A percentile compares a stretch with the other conserved stretches of the same genome.
Evolutionary conservation across 2,888 invertebrate species (phyloP).

Genomic region (Caenorhabditis japonica): DNA sequence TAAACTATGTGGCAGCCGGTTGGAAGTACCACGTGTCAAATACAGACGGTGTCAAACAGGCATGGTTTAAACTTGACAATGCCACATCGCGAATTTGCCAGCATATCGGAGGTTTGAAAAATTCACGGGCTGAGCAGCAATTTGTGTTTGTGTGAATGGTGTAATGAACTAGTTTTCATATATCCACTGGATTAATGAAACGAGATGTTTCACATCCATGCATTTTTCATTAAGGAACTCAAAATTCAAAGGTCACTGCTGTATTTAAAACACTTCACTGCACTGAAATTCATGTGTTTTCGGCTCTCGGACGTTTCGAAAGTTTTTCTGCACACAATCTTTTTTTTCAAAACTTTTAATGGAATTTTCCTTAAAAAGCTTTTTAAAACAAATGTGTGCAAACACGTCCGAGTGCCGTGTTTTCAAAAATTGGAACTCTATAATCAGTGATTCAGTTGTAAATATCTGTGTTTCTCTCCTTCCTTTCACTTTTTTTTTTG

Average conservation of each 20-base stretch:
- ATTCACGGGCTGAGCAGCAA: not conserved
- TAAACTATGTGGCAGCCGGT: conserved; percentile 70
- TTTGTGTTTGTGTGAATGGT: too few species aligned
- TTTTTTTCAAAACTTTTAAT: too few species aligned
- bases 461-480: not conserved
- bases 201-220: too few species aligned
- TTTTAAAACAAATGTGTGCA: too few species aligned
- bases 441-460: too few species aligned
- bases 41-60: conserved; percentile 71
- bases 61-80: conserved; percentile 71
- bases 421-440: too few species aligned
- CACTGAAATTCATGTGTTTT: not conserved
- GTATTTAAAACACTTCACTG: not conserved
- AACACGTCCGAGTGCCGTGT: too few species aligned
- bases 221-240: conserved; percentile 18
- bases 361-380: too few species aligned
- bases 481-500: not conserved
- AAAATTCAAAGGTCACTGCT: not conserved
- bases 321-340: too few species aligned
- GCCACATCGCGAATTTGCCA: conserved; percentile 70
- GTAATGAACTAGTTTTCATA: conserved; percentile 1
- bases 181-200: not conserved
- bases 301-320: too few species aligned
- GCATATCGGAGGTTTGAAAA: conserved; percentile 61
- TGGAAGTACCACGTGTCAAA: conserved; percentile 77